Conservation (phyloP, 1,140 invertebrate species). For the Gonatopus flavifemur region DNA sequence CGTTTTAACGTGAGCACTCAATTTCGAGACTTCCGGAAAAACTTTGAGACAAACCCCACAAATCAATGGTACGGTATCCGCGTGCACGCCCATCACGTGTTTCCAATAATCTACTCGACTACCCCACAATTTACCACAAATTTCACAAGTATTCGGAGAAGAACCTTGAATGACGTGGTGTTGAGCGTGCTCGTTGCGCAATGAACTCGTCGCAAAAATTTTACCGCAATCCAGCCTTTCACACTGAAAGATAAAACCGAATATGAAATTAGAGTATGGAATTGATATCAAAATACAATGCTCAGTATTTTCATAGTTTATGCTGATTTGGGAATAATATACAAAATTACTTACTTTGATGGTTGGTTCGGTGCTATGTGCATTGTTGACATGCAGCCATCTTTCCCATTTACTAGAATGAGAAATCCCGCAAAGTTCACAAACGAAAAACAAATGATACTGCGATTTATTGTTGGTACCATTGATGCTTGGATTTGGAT, state of each 20-base stretch:
- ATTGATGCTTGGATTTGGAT: constrained; percentile 30
- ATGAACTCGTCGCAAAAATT: constrained; percentile 57
- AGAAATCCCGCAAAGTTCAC: constrained; percentile 59
- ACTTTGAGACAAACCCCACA: constrained; percentile 63
- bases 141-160: constrained; percentile 56
- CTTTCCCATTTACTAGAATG: constrained; percentile 60
- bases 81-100: constrained; percentile 62
- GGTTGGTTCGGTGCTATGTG: constrained; percentile 49
- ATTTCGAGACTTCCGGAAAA: constrained; percentile 53
- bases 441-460: constrained; percentile 58
- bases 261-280: background rate
- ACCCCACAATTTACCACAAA: constrained; percentile 62
- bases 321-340: background rate
- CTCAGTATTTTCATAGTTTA: background rate
- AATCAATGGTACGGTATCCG: constrained; percentile 59
- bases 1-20: constrained; percentile 54
- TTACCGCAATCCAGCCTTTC: constrained; percentile 55
- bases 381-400: constrained; percentile 58
- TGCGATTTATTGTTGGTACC: constrained; percentile 48
- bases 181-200: constrained; percentile 55
- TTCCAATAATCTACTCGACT: constrained; percentile 62
- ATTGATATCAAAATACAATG: background rate
- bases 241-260: constrained; percentile 36
- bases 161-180: constrained; percentile 56
- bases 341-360: constrained; percentile 40